Evolutionary conservation across 2,888 invertebrate species (phyloP).

Genomic region (Panzeria rudis): DNA sequence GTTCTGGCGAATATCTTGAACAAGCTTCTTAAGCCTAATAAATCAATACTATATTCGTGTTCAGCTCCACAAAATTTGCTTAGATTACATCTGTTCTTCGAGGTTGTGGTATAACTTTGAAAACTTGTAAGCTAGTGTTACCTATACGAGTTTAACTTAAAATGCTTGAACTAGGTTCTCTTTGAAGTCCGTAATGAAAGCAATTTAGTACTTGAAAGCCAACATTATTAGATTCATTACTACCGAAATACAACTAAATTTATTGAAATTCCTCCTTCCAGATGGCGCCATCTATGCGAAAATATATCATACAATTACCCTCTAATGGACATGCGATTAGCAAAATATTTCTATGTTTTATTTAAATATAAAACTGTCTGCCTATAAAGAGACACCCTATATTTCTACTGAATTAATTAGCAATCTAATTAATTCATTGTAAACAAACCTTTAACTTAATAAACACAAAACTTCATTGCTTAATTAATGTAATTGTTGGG

Average conservation of each 20-base stretch:
- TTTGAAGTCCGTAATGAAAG: no score
- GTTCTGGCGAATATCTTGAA: no score
- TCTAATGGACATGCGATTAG: background rate
- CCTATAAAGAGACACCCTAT: background rate
- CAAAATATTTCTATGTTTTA: background rate
- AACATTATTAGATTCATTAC: background rate
- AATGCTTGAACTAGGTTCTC: no score
- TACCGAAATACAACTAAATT: no score
- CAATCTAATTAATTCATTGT: conserved; percentile 32
- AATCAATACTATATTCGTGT: no score
- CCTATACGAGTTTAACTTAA: no score
- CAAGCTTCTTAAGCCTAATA: no score
- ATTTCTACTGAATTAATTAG: background rate
- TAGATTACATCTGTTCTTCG: no score
- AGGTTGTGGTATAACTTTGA: no score
- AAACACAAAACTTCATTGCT: conserved; percentile 13
- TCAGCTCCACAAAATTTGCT: no score
- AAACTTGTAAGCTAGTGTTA: no score
- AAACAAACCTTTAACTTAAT: background rate
- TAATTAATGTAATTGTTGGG: conserved; percentile 11
- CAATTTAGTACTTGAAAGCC: background rate
- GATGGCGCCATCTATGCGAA: background rate
- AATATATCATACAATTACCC: background rate
- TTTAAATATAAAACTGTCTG: background rate
- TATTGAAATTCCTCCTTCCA: background rate